These are phyloP conservation scores for Megaceryle alcyon DNA, from an alignment of 2,797 vertebrate genomes.

Conservation along the genomic window DNA sequence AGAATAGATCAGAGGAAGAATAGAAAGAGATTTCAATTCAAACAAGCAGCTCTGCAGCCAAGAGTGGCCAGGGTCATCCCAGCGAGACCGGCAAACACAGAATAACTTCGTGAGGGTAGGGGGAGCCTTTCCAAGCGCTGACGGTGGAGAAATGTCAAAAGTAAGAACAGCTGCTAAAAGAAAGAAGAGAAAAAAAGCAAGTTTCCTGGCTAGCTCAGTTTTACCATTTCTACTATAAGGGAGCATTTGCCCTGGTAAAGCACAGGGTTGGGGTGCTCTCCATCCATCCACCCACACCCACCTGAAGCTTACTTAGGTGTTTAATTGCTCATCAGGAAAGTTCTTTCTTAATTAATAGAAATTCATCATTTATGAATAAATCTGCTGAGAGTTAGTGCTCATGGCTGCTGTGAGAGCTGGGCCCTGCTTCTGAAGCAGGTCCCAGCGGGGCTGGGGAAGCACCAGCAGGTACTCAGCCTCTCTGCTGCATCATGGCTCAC, in stretches of 20 bases:
- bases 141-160: background rate
- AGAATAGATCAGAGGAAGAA: background rate
- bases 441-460: background rate
- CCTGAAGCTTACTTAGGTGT: background rate
- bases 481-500: background rate
- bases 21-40: background rate
- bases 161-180: background rate
- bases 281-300: background rate
- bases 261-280: background rate
- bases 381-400: background rate
- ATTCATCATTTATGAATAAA: background rate
- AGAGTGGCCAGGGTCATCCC: background rate
- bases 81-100: fast-evolving
- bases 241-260: background rate
- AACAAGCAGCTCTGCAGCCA: background rate
- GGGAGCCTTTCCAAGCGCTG: background rate
- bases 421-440: background rate
- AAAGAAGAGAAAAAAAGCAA: background rate
- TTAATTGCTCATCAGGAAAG: background rate
- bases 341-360: background rate
- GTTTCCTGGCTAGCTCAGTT: background rate
- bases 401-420: background rate
- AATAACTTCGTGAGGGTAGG: background rate
- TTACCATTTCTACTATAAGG: background rate
- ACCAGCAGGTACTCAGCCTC: fast-evolving